Evolutionary conservation across 2,888 invertebrate genomes (phyloP).

Genomic region (Melanchra persicariae): DNA sequence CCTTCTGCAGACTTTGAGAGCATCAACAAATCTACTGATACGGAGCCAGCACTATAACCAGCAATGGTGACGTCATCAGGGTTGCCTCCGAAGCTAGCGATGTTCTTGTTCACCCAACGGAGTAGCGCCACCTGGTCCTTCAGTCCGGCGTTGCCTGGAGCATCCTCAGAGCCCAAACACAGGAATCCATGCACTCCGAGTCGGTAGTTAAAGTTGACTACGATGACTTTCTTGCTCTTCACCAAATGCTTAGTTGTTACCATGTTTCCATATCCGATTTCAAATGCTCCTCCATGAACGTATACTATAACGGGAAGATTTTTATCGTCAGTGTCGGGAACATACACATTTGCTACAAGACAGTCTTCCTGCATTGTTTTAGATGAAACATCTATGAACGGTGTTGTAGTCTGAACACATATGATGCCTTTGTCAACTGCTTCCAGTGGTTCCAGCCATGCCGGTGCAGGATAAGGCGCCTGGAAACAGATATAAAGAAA

Average conservation of each 20-base stretch:
- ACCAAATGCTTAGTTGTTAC: slow-evolving; percentile 53
- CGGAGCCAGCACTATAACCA: slow-evolving; percentile 73
- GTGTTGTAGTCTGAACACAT: slow-evolving; percentile 65
- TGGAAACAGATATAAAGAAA: slow-evolving; percentile 54
- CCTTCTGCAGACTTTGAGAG: slow-evolving; percentile 69
- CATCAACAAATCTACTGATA: slow-evolving; percentile 69
- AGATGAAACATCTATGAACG: slow-evolving; percentile 10
- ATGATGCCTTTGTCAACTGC: slow-evolving; percentile 66
- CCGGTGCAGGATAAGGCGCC: slow-evolving; percentile 73
- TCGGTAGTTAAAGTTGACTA: slow-evolving; percentile 72
- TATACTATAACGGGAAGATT: slow-evolving; percentile 70
- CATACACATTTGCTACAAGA: slow-evolving; percentile 78
- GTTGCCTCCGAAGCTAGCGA: slow-evolving; percentile 74
- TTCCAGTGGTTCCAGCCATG: slow-evolving; percentile 68
- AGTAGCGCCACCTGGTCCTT: slow-evolving; percentile 75
- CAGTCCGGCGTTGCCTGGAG: slow-evolving; percentile 76
- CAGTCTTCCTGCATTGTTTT: slow-evolving; percentile 74
- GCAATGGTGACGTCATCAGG: slow-evolving; percentile 73
- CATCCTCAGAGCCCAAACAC: slow-evolving; percentile 69
- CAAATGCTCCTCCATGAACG: slow-evolving; percentile 73
- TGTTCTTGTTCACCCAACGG: slow-evolving; percentile 74
- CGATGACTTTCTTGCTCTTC: slow-evolving; percentile 64
- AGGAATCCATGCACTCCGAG: slow-evolving; percentile 71
- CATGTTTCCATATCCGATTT: slow-evolving; percentile 65
- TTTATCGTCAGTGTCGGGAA: slow-evolving; percentile 73